Conservation (phyloP, 2,113 vertebrate species). For the Heteronetta atricapilla region DNA sequence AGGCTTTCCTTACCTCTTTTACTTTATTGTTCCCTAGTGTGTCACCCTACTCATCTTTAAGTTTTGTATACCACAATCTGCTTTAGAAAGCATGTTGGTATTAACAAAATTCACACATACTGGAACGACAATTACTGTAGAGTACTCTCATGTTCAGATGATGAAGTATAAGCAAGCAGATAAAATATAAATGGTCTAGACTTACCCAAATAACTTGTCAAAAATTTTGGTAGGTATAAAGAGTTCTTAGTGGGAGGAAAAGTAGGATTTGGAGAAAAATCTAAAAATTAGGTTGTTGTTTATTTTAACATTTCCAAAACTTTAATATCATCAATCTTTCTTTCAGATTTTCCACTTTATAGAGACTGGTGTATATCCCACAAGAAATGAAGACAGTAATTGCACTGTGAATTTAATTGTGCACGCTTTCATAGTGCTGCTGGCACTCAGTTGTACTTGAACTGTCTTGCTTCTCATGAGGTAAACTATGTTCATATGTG, state of each 20-base stretch:
- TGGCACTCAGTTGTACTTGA: not conserved
- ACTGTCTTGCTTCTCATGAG: not conserved
- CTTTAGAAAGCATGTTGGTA: not conserved
- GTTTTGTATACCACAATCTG: not conserved
- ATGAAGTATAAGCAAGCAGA: not conserved
- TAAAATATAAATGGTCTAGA: not conserved
- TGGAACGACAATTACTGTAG: not conserved
- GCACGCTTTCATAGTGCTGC: not conserved
- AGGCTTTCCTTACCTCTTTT: not conserved
- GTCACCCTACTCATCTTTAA: not conserved
- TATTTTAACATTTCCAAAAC: not conserved
- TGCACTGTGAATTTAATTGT: not conserved
- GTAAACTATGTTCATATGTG: not conserved
- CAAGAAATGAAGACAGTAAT: not conserved
- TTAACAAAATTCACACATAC: not conserved
- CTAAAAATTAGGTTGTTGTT: not conserved
- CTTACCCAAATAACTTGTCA: not conserved
- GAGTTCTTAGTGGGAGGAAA: not conserved
- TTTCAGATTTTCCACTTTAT: not conserved
- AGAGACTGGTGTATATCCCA: not conserved
- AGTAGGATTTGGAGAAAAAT: not conserved
- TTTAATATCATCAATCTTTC: not conserved
- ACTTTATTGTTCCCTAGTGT: not conserved
- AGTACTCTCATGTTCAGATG: accelerated
- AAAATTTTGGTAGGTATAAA: not conserved